phyloP scores from a whole-genome alignment of 2,888 invertebrate genomes.

The Teleiodes luculella region DNA sequence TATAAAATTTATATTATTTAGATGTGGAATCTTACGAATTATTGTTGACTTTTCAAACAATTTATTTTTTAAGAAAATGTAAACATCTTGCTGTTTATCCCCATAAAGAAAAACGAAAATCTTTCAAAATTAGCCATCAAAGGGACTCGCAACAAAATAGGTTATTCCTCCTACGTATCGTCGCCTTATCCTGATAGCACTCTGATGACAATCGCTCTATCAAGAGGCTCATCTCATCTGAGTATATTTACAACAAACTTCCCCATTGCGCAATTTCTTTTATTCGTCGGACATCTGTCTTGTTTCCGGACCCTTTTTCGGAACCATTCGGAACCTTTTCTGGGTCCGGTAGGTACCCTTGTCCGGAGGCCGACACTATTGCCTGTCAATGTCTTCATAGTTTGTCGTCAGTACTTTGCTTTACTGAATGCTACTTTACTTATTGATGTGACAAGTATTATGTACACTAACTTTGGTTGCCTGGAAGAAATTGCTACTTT shows the following conservation, averaged over 20 bases:
- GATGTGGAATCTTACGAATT: too few species aligned
- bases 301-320: constrained; percentile 55
- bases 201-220: background rate
- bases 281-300: constrained; percentile 62
- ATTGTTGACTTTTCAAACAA: too few species aligned
- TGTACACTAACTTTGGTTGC: background rate
- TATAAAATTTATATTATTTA: too few species aligned
- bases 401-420: constrained; percentile 43
- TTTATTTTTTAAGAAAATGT: too few species aligned
- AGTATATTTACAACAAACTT: constrained; percentile 36
- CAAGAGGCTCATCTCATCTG: background rate
- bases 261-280: constrained; percentile 50
- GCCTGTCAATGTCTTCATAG: constrained; percentile 67
- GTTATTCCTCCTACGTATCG: background rate
- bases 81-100: too few species aligned
- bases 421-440: constrained; percentile 41
- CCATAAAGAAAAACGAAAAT: too few species aligned
- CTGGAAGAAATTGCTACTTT: too few species aligned
- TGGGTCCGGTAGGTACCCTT: constrained; percentile 40
- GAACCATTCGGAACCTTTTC: background rate
- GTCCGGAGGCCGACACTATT: constrained; percentile 53
- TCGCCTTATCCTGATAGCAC: background rate
- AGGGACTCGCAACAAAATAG: too few species aligned
- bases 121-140: too few species aligned
- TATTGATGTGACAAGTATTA: background rate